Percentiles rank a stretch among this genome's conserved stretches.
phyloP scores from a whole-genome alignment of 2,888 invertebrate species.

The Eupithecia subfuscata region DNA sequence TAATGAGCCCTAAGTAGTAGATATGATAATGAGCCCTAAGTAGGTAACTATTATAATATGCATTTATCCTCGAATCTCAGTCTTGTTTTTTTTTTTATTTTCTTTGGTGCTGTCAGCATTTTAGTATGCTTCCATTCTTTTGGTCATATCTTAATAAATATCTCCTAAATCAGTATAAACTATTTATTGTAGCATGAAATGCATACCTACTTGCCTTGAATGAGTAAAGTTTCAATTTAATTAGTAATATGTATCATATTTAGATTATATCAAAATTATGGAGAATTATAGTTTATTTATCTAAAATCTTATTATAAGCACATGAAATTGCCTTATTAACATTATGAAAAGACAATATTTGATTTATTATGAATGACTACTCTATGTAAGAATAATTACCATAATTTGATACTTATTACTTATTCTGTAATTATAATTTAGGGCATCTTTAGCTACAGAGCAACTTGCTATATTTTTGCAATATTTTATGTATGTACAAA shows the following conservation, averaged over 20 bases:
- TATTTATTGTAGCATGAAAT: conserved; percentile 62
- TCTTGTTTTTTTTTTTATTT: conserved; percentile 12
- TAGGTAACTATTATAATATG: not conserved
- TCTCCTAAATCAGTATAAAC: conserved; percentile 25
- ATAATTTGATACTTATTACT: conserved; percentile 3
- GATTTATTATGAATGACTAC: conserved; percentile 8
- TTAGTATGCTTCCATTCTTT: conserved; percentile 37
- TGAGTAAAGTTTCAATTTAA: conserved; percentile 32
- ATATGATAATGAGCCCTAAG: not conserved
- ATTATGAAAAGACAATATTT: conserved; percentile 25
- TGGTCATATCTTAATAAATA: conserved; percentile 22
- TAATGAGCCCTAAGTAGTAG: not conserved
- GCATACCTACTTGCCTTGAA: conserved; percentile 69
- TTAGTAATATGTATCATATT: conserved; percentile 11
- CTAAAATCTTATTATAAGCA: not conserved
- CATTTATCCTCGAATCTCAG: conserved; percentile 30
- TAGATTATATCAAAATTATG: conserved; percentile 25
- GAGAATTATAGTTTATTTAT: conserved; percentile 10
- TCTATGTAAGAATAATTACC: conserved; percentile 3
- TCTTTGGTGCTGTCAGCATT: conserved; percentile 57
- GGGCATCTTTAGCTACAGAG: not conserved
- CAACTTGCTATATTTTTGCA: conserved; percentile 7
- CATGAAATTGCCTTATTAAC: conserved; percentile 13
- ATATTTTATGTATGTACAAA: conserved; percentile 27
- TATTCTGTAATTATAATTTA: conserved; percentile 17